Evolutionary conservation across 2,113 vertebrate species (phyloP), one percentile per base, ranked within the genome.

Genomic region (Syngnathus floridae): DNA sequence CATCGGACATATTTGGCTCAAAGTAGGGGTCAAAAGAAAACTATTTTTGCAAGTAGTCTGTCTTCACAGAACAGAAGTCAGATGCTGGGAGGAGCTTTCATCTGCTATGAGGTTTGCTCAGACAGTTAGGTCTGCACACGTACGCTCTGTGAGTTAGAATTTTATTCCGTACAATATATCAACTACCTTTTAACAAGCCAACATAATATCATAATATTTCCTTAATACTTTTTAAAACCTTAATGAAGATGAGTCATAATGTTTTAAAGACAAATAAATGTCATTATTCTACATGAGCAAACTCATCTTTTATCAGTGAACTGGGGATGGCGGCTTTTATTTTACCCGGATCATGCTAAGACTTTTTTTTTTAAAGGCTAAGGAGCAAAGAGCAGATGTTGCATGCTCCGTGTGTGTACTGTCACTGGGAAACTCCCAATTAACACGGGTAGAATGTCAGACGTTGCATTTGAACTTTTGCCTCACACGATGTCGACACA

Each of bases 351-450:
- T 31, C 52, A 26, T 14, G 12, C 21, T 26, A 3, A 5, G 10
- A 35, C 1, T 14, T 35, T 56, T 10, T 22, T 31, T 46, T 46
- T 52, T n/a, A 19, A 11, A 51, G 5, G n/a, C 63, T 21, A 49
- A 61, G n/a, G 37, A 54, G 46, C 19, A 21, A 10, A 5, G 5
- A n/a, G 65, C n/a, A 3, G 63, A 61, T 58, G n/a, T 41, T 59
- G 12, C 46, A 49, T 37, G 21, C 21, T 64, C 4, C 49, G 5
- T 69, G 58, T 46, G 36, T 62, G 46, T 41, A 21, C 11, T 56
- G 56, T 56, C 67, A 76, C 71, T 71, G 51, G 56, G 65, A 65
- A 62, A 75, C 69, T 78, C 36, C 71, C 61, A 74, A 82, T 87
- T 72, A 81, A 64, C 8, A 63, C 52, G 16, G 48, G 58, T 51